These are phyloP conservation scores for Melanophora roralis DNA, from an alignment of 2,888 invertebrate species.

Conservation along the genomic window DNA sequence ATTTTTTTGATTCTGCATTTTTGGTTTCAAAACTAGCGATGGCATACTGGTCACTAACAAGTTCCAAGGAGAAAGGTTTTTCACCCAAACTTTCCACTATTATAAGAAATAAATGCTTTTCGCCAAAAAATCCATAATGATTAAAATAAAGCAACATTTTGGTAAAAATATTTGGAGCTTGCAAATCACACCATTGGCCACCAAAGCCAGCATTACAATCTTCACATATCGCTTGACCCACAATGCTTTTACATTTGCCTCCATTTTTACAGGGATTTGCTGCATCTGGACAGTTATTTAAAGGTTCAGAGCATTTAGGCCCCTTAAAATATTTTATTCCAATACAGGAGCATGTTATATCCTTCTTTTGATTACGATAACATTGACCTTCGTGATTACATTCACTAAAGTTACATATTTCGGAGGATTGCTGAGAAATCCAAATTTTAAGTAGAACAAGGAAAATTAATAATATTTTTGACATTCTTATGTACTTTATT, in stretches of 20 bases:
- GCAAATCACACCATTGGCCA: conserved; percentile 59
- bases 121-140: conserved; percentile 61
- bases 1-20: neutral
- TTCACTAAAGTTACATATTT: conserved; percentile 47
- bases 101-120: conserved; percentile 55
- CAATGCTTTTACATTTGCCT: conserved; percentile 55
- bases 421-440: neutral
- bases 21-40: conserved; percentile 61
- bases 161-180: conserved; percentile 34
- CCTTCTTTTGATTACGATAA: neutral
- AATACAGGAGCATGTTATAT: conserved; percentile 62
- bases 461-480: neutral
- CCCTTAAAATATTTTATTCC: conserved; percentile 60
- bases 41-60: conserved; percentile 57
- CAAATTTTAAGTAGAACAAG: neutral
- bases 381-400: conserved; percentile 66
- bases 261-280: conserved; percentile 64
- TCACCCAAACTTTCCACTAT: conserved; percentile 51
- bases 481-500: neutral
- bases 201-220: conserved; percentile 40
- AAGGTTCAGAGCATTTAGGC: conserved; percentile 43
- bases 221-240: conserved; percentile 64
- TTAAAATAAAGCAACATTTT: conserved; percentile 64
- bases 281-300: conserved; percentile 54
- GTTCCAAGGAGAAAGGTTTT: conserved; percentile 50